Base-by-base conservation (phyloP, 2,113 vertebrate genomes). In the Jaculus jaculus region DNA sequence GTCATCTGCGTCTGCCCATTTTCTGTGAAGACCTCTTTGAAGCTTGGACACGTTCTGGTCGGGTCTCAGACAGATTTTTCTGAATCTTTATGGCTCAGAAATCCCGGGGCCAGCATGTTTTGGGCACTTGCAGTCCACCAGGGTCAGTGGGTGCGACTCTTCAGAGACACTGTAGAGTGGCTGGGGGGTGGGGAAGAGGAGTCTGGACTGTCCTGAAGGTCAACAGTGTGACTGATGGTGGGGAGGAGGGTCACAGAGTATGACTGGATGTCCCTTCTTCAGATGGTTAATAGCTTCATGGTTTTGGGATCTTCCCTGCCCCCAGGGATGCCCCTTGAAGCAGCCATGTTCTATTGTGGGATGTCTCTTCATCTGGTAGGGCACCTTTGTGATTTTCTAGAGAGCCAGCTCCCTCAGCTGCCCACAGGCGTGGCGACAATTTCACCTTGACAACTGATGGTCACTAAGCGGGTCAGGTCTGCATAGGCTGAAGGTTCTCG, bases 181-280 rank as follows among this genome's bases (percentile, higher is more conserved):
- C 91, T 20, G 73, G 78, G 24, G 65, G 68, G 18, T 4, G 32
- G 20, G 16, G 20, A n/a, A n/a, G 26, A 68, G 12, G 61, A n/a
- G 8, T 66, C n/a, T 8, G 1, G 5, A 15, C 10, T 42, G 17
- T 69, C 73, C 30, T 0, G 42, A 37, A 39, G 60, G 47, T 2
- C 9, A 20, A 30, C 23, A 9, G 34, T 42, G 47, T 51, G 47
- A 28, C 5, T 3, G 32, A 3, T 12, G 3, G 18, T 54, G 37
- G 24, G 51, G 58, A n/a, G 77, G 58, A 47, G 2, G 39, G 3
- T 68, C 10, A 0, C 15, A 0, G 6, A 5, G 0, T 18, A 8
- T n/a, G 37, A 39, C n/a, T 20, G 30, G 3, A 6, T 73, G 28
- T 81, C 58, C 16, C 24, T 30, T 65, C 42, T 32, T 63, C 60